phyloP scores from a whole-genome alignment of 2,113 vertebrate genomes.

The Lates calcarifer region DNA sequence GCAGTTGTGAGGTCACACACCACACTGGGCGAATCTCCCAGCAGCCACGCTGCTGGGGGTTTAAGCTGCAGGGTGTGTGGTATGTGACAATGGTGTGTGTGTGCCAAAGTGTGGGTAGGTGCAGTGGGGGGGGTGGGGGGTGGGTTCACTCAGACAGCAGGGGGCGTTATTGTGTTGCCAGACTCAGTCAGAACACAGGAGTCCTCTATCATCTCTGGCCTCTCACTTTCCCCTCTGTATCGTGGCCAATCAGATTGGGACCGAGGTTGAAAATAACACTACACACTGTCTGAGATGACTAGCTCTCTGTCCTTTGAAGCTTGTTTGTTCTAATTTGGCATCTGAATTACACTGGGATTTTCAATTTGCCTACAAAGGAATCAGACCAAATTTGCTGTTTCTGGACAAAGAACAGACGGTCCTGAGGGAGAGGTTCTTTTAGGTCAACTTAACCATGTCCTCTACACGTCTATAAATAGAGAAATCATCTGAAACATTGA shows the following conservation, averaged over 20 bases:
- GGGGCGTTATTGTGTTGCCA: slow-evolving; percentile 77
- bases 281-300: slow-evolving; percentile 27
- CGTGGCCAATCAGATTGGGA: slow-evolving; percentile 61
- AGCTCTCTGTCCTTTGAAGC: slow-evolving; percentile 35
- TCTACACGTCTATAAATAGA: slow-evolving; percentile 67
- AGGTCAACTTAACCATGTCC: slow-evolving; percentile 69
- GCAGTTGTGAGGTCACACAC: slow-evolving; percentile 51
- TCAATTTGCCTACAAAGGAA: slow-evolving; percentile 57
- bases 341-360: slow-evolving; percentile 58
- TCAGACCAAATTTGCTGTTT: slow-evolving; percentile 47
- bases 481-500: slow-evolving; percentile 65
- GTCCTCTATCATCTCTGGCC: slow-evolving; percentile 50
- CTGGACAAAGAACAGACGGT: slow-evolving; percentile 72
- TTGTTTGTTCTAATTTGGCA: slow-evolving; percentile 71
- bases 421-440: slow-evolving; percentile 35
- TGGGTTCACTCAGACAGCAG: slow-evolving; percentile 66
- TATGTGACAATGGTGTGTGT: slow-evolving; percentile 1
- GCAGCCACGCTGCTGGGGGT: slow-evolving; percentile 5
- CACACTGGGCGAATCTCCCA: slow-evolving; percentile 1
- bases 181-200: slow-evolving; percentile 40
- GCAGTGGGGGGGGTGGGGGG: slow-evolving; percentile 1
- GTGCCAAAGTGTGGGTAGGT: neutral
- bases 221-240: slow-evolving; percentile 25
- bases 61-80: slow-evolving; percentile 30
- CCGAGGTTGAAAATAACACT: slow-evolving; percentile 45